These are phyloP conservation scores for Chirona hameri DNA, from an alignment of 2,888 invertebrate species.

Conservation along the genomic window DNA sequence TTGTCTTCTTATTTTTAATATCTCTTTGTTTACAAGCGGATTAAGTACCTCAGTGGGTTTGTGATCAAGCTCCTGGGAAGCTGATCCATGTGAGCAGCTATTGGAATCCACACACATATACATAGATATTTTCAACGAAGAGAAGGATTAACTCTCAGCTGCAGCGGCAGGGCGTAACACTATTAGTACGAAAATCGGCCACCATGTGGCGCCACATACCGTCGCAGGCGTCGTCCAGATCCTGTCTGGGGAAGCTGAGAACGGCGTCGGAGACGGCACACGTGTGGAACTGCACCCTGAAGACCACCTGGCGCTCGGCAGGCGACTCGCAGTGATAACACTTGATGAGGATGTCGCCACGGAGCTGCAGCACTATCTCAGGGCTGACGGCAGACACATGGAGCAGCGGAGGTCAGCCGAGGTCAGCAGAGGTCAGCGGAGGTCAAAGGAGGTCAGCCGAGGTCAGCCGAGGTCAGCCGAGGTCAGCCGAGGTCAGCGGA, in stretches of 20 bases:
- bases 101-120: too few species aligned
- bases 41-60: too few species aligned
- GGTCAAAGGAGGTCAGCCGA: conserved; percentile 55
- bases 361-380: conserved; percentile 62
- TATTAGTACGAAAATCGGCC: conserved; percentile 64
- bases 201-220: conserved; percentile 54
- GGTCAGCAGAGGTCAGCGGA: conserved; percentile 27
- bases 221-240: conserved; percentile 78
- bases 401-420: background rate
- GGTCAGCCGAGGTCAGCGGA: too few species aligned
- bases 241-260: conserved; percentile 77
- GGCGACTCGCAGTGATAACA: conserved; percentile 67
- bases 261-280: conserved; percentile 84
- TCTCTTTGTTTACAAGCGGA: too few species aligned
- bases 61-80: too few species aligned
- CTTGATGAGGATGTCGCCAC: conserved; percentile 86
- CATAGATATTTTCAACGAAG: too few species aligned
- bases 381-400: conserved; percentile 1
- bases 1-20: too few species aligned
- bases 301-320: conserved; percentile 62
- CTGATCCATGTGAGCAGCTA: too few species aligned
- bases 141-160: too few species aligned
- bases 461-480: too few species aligned
- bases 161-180: too few species aligned
- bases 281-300: conserved; percentile 89